Conservation (phyloP, 2,888 invertebrate genomes). For the Drosophila recens region DNA sequence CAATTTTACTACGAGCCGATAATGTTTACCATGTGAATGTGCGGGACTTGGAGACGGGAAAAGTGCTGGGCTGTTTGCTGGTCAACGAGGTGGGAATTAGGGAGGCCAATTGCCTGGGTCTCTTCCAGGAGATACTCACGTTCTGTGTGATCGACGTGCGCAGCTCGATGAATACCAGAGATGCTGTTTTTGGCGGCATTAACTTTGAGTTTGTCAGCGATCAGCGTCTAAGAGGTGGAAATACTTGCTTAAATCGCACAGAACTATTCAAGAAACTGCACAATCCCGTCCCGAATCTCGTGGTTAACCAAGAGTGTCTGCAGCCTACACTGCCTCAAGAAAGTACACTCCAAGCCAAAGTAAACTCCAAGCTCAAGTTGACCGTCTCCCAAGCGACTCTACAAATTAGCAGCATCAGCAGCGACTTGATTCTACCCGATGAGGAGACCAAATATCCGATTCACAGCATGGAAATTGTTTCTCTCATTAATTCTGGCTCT, state of each 20-base stretch:
- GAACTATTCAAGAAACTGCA: not conserved
- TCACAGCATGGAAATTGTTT: not conserved
- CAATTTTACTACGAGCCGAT: constrained; percentile 67
- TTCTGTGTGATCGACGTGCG: constrained; percentile 61
- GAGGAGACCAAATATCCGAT: constrained; percentile 2
- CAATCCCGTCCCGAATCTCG: not conserved
- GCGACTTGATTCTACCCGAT: not conserved
- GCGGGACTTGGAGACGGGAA: constrained; percentile 37
- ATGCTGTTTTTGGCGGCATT: constrained; percentile 37
- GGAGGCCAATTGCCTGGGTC: constrained; percentile 46
- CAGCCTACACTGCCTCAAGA: no score
- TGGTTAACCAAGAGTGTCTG: not conserved
- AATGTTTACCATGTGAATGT: constrained; percentile 77
- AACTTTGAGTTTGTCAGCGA: constrained; percentile 55
- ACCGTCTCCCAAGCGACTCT: not conserved
- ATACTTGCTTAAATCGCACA: not conserved
- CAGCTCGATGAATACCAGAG: constrained; percentile 28
- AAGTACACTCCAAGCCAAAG: not conserved
- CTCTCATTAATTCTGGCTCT: not conserved
- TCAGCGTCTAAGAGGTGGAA: constrained; percentile 27
- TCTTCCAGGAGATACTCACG: constrained; percentile 62
- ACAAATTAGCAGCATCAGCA: constrained; percentile 1
- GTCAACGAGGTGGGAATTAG: constrained; percentile 64
- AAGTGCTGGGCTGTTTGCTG: constrained; percentile 65
- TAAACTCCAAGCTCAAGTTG: not conserved